Evolutionary conservation across 2,888 invertebrate genomes (phyloP), one percentile per base, ranked within the genome.

Genomic region (Eupithecia subfuscata): DNA sequence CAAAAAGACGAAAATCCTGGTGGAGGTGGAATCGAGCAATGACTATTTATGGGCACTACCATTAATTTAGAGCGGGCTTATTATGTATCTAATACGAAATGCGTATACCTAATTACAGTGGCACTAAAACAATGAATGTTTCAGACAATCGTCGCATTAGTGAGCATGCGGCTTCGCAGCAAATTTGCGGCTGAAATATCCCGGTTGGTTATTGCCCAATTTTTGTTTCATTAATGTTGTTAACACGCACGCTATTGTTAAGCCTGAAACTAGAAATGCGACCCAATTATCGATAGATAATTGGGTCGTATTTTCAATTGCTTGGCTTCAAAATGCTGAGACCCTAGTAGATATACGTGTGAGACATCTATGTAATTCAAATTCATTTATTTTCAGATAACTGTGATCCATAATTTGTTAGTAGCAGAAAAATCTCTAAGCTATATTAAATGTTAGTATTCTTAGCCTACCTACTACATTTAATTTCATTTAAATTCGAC

Each of bases 181-280:
- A 70, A 70, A 72, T 77, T 77, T 71, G 75, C 45, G 77, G 75
- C 18, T 52, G 22, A 64, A 77, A n/a, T 67, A 70, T 75, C 25
- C 52, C 64, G 73, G 72, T 74, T 77, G 73, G 70, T 75, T 75
- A 75, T 77, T 73, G 73, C 75, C 70, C 73, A 73, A 77, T 73
- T 77, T 77, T 77, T 77, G 73, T 77, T 77, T 75, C 69, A 77
- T 77, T 75, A 45, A 22, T 69, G 73, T 25, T 69, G 77, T 73
- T 75, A 48, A 70, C 70, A 69, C 45, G 45, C 69, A 9, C 4
- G 43, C 34, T 43, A 30, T 18, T 43, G 37, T 63, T n/a, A 5
- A 37, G 25, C 60, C 12, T 12, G 22, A 25, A 14, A 60, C 60
- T 60, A 60, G 60, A 56, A 56, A 22, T 22, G 11, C 12, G 56